These are phyloP conservation scores for Lepidothrix coronata DNA, from an alignment of 2,113 vertebrate species.

Conservation along the genomic window DNA sequence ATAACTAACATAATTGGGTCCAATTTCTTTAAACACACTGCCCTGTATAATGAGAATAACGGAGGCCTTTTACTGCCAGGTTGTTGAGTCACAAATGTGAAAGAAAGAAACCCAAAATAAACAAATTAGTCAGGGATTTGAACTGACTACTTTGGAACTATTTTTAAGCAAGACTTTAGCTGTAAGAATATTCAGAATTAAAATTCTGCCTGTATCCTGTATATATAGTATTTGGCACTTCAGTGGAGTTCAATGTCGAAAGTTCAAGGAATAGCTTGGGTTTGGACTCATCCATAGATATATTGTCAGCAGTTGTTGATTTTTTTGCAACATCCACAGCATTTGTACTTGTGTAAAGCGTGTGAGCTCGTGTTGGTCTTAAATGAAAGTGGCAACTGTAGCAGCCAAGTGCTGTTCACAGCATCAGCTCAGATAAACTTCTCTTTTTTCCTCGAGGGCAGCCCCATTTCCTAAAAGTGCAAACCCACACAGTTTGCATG, in stretches of 20 bases:
- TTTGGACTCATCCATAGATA: background rate
- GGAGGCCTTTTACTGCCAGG: background rate
- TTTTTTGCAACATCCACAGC: background rate
- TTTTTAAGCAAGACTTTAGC: background rate
- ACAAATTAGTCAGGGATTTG: background rate
- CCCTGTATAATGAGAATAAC: background rate
- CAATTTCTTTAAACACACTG: background rate
- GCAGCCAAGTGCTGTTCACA: slow-evolving; percentile 30
- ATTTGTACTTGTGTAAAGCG: slow-evolving; percentile 15
- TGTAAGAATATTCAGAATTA: background rate
- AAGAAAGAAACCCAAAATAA: slow-evolving; percentile 12
- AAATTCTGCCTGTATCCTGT: background rate
- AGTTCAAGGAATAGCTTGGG: background rate
- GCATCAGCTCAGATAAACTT: slow-evolving; percentile 38
- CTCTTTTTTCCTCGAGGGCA: background rate
- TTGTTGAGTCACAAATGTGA: slow-evolving; percentile 5
- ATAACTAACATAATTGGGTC: background rate
- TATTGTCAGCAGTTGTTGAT: background rate
- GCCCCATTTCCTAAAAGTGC: slow-evolving; percentile 9
- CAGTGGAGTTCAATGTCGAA: background rate
- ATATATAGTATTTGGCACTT: background rate
- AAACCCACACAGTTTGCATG: background rate
- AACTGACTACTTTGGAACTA: background rate
- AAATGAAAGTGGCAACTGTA: slow-evolving; percentile 43
- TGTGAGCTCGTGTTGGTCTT: background rate